These are phyloP conservation scores for Rhynchonema sp. DNA, from an alignment of 2,888 invertebrate species.

Conservation along the genomic window DNA sequence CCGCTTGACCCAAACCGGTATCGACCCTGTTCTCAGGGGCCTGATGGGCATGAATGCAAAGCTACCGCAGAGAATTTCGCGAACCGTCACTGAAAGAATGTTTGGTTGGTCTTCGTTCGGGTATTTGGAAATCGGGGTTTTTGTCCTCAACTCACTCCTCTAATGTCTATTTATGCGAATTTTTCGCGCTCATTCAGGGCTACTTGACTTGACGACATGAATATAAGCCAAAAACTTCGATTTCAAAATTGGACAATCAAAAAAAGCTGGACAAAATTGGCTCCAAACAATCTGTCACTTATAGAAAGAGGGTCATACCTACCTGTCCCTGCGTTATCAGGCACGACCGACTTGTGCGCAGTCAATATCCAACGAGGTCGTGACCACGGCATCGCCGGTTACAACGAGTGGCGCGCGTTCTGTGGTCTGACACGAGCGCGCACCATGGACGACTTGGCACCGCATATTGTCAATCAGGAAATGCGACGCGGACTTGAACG, in stretches of 20 bases:
- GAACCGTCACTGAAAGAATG: neutral
- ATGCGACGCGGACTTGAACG: constrained; percentile 53
- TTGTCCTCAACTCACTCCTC: too few relatives aligned
- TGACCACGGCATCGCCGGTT: constrained; percentile 65
- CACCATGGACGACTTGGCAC: constrained; percentile 58
- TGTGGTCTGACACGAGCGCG: constrained; percentile 56
- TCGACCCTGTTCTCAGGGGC: constrained; percentile 76
- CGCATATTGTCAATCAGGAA: constrained; percentile 49
- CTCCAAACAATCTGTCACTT: too few relatives aligned
- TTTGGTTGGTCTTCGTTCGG: too few relatives aligned
- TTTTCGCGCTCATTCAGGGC: too few relatives aligned
- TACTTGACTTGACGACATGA: too few relatives aligned
- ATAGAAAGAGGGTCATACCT: too few relatives aligned
- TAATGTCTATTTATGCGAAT: too few relatives aligned
- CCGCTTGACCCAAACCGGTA: constrained; percentile 83
- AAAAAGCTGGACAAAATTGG: too few relatives aligned
- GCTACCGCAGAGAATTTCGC: neutral
- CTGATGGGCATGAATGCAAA: constrained; percentile 69
- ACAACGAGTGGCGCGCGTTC: constrained; percentile 58
- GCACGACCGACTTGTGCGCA: constrained; percentile 54
- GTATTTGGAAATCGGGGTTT: too few relatives aligned
- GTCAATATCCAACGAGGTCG: constrained; percentile 78
- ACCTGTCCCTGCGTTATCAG: too few relatives aligned
- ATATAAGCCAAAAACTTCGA: too few relatives aligned
- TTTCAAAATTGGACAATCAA: too few relatives aligned